These are phyloP conservation scores for Orchestia grillus DNA, from an alignment of 1,140 invertebrate species.

Conservation along the genomic window DNA sequence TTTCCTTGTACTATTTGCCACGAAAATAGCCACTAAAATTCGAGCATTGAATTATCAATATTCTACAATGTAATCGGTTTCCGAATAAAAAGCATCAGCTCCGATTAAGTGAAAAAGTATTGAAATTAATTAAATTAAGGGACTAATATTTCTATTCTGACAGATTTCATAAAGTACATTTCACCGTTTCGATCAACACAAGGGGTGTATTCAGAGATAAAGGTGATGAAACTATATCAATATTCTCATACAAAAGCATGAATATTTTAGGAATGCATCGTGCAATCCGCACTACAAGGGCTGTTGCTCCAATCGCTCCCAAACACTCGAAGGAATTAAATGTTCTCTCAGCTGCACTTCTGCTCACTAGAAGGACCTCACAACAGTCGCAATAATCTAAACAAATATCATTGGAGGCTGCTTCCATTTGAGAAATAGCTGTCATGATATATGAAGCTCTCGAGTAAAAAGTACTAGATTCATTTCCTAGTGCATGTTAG, in stretches of 20 bases:
- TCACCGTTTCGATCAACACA: not conserved
- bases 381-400: not conserved
- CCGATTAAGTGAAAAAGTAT: not conserved
- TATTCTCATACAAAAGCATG: not conserved
- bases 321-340: not conserved
- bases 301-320: not conserved
- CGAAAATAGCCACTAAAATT: not conserved
- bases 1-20: not conserved
- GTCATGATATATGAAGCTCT: not conserved
- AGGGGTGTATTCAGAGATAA: not conserved
- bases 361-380: not conserved
- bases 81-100: too few species aligned
- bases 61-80: too few species aligned
- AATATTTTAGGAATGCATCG: not conserved
- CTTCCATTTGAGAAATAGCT: not conserved
- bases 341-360: not conserved
- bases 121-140: not conserved
- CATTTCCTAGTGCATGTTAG: not conserved
- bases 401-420: not conserved
- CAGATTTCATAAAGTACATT: not conserved
- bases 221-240: not conserved
- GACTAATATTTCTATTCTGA: not conserved
- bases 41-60: not conserved
- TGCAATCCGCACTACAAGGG: not conserved
- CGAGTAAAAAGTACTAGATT: not conserved